Evolutionary conservation across 2,888 invertebrate genomes (phyloP), one percentile per base, ranked within the genome.

Genomic region (Homarus gammarus): DNA sequence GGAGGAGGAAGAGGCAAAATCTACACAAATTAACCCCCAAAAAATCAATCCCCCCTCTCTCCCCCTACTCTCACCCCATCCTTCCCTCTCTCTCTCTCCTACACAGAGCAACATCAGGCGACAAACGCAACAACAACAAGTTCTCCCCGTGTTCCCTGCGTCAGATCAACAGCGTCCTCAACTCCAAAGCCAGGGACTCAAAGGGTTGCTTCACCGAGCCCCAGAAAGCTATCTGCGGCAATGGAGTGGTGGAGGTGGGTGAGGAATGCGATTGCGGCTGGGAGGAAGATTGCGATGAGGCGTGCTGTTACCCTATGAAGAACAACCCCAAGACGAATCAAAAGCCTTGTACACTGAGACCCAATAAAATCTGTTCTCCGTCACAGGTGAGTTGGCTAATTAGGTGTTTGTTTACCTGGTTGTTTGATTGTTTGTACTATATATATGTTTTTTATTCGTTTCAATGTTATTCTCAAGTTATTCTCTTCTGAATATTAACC

Each of bases 231-330:
- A 97, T 99, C 93, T 99, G 99, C 94, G 99, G 99, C 84, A 99
- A 99, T 94, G 98, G 98, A 70, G 98, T 99, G 49, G 98, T 98
- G 75, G 99, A 99, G 94, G 96, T 96, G 77, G 98, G 97, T 31
- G 99, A 99, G 94, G 97, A 99, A 94, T 99, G 99, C 94, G 99
- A 99, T 94, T 99, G 99, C 94, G 99, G 99, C 87, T 99, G 98
- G 98, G 98, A 98, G 93, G 97, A 98, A 93, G 99, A 99, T 94
- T 99, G 99, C 94, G 96, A 96, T 87, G 98, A 98, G 94, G 95
- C 96, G 77, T 99, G 99, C 94, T 99, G 99, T 94, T 97, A 96
- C 93, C 98, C 98, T 56, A 98, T 98, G 95, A 95, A 97, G 75
- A 96, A 96, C 64, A 96, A 97, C 93, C 96, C 97, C 6, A 96